Evolutionary conservation across 2,113 vertebrate species (phyloP).

Genomic region (Dermatemys mawii): DNA sequence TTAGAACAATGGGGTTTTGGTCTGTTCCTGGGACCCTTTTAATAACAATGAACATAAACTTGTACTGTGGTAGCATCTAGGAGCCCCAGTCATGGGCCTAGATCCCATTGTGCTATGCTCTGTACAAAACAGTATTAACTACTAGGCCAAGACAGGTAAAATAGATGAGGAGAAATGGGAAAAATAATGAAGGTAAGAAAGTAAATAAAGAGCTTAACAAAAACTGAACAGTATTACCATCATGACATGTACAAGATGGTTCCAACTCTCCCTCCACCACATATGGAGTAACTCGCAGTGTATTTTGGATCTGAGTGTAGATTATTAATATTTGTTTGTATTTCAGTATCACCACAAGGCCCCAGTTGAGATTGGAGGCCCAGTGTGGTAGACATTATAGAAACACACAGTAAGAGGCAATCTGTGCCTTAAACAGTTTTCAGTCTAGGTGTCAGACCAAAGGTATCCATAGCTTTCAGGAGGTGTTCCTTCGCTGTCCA

Average conservation of each 20-base stretch:
- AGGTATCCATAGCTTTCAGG: background rate
- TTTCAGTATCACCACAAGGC: background rate
- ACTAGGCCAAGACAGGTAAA: background rate
- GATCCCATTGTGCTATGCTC: background rate
- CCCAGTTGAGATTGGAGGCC: background rate
- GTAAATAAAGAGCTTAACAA: background rate
- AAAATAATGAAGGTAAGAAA: background rate
- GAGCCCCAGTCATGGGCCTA: background rate
- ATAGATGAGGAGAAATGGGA: background rate
- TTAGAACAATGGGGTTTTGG: background rate
- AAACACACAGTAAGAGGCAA: background rate
- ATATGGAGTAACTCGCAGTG: background rate
- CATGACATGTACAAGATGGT: background rate
- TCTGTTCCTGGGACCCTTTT: background rate
- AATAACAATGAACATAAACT: background rate
- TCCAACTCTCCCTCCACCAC: background rate
- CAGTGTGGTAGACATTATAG: background rate
- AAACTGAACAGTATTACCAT: background rate
- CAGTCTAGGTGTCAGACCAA: background rate
- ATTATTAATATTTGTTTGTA: background rate
- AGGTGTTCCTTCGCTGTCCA: background rate
- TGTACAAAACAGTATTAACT: background rate
- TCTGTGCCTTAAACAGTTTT: background rate
- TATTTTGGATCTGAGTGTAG: background rate
- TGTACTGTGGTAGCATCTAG: background rate